Conservation (phyloP, 2,113 vertebrate species). For the Eulacestoma nigropectus region DNA sequence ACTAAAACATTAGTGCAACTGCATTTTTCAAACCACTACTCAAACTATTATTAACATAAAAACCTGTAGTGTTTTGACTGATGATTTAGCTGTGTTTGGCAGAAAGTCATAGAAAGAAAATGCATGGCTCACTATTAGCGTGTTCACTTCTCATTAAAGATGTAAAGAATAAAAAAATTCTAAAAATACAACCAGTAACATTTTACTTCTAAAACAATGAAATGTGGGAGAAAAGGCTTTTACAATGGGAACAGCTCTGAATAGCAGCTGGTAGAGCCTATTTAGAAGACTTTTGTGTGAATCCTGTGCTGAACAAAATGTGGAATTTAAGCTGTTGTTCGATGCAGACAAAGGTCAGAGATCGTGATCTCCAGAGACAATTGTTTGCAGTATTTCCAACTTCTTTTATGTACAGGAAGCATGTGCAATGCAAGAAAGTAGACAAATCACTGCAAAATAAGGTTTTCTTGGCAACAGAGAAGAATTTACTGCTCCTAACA, state of each 20-base stretch:
- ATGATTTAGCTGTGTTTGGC: not conserved
- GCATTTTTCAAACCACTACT: not conserved
- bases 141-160: slow-evolving; percentile 21
- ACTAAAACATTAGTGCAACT: not conserved
- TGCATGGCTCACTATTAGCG: not conserved
- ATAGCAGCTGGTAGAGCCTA: slow-evolving; percentile 21
- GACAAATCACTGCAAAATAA: slow-evolving; percentile 44
- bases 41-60: slow-evolving; percentile 11
- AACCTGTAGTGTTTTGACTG: not conserved
- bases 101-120: slow-evolving; percentile 19
- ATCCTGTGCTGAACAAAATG: slow-evolving; percentile 24
- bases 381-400: slow-evolving; percentile 26
- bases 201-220: slow-evolving; percentile 27
- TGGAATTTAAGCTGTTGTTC: slow-evolving; percentile 52
- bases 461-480: slow-evolving; percentile 50
- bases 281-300: slow-evolving; percentile 47
- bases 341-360: slow-evolving; percentile 59
- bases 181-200: slow-evolving; percentile 1
- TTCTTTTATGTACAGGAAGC: slow-evolving; percentile 36
- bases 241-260: slow-evolving; percentile 30
- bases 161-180: not conserved
- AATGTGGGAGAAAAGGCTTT: slow-evolving; percentile 22
- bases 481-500: slow-evolving; percentile 49
- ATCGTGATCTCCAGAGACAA: slow-evolving; percentile 11
- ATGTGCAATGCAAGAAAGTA: slow-evolving; percentile 20